Base-by-base conservation (phyloP, 2,797 vertebrate species). In the Syngnathus acus region DNA sequence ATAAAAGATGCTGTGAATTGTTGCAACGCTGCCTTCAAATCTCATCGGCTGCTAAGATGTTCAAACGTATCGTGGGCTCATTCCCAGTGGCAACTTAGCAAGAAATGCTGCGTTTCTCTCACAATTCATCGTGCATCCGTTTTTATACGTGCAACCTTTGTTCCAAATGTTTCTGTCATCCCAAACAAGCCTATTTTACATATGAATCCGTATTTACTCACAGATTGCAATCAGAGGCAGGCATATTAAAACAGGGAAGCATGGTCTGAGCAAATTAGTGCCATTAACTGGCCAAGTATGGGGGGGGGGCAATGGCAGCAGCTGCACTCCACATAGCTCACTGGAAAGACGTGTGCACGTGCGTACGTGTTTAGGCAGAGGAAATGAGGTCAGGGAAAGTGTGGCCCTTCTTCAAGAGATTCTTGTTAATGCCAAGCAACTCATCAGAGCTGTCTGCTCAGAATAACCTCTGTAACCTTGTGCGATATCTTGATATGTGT, bases 1-100 rank as follows among this genome's bases (percentile, higher is more conserved):
- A 86, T 86, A 78, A 88, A 32, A 80, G 84, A 88, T 75, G 81
- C 79, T 82, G 76, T 76, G 75, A 83, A 86, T 88, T 79, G 86
- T 83, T 82, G 69, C 61, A 3, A 75, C 77, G 78, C 88, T 83
- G 88, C 88, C 89, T 91, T 90, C 81, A 77, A 80, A 74, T 72
- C 70, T 68, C 47, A 68, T 83, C 62, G 77, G 77, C 72, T 55
- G 72, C 69, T 58, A 45, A 57, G 66, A 77, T 43, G 65, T 26
- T 17, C 8, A 62, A 61, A 58, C 45, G n/a, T 54, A 32, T 57
- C 26, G 26, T 4, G 3, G 43, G 8, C 16, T 19, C 45, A 38
- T 39, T 23, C 47, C 16, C 39, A 21, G 32, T 47, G 13, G 26
- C 13, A 9, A 6, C 5, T 40, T 39, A n/a, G 5, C 17, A 23